Evolutionary conservation across 2,888 invertebrate species (phyloP), one percentile per base, ranked within the genome.

Genomic region (Camponotus fellah): DNA sequence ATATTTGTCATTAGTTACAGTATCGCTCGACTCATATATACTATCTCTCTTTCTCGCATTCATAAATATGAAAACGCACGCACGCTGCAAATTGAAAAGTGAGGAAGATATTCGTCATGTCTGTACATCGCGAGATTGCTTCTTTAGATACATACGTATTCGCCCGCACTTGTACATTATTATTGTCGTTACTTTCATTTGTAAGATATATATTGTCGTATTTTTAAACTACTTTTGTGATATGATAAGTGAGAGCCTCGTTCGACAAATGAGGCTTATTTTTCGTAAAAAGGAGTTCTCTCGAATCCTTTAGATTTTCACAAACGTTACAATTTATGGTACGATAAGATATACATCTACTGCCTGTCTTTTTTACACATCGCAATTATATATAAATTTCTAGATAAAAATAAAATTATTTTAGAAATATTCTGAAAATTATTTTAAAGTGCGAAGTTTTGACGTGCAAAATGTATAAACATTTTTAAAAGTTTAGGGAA

Each of bases 1-100:
- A 56, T 43, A 21, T 74, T 69, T 65, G 56, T 58, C n/a, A 74
- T 69, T 71, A 65, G 26, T 37, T 85, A 82, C 40, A 85, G 56
- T 46, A 72, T 83, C 32, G 6, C 34, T 77, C 64, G 21, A 34
- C 60, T 83, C 69, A 60, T 74, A 85, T 49, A 49, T 49, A 49
- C 49, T n/a, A n/a, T 49, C 12, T 49, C 65, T 82, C 85, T 85
- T 46, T 74, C 85, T 85, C 60, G 71, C 86, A 87, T 77, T 86
- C 87, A 80, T 82, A 83, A 84, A 88, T 89, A 89, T 75, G 56
- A 60, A 68, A 83, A 77, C 53, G 56, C 71, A 82, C 62, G 65
- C 85, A 87, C 64, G 68, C 88, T 69, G 32, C 12, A 83, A 82
- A 60, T 81, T 71, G 69, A 82, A 76, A 75, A 75, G 60, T 68